A percentile compares a stretch with the other conserved stretches of the same genome.
Evolutionary conservation across 2,113 vertebrate genomes (phyloP).

Genomic region (Megaptera novaeangliae): DNA sequence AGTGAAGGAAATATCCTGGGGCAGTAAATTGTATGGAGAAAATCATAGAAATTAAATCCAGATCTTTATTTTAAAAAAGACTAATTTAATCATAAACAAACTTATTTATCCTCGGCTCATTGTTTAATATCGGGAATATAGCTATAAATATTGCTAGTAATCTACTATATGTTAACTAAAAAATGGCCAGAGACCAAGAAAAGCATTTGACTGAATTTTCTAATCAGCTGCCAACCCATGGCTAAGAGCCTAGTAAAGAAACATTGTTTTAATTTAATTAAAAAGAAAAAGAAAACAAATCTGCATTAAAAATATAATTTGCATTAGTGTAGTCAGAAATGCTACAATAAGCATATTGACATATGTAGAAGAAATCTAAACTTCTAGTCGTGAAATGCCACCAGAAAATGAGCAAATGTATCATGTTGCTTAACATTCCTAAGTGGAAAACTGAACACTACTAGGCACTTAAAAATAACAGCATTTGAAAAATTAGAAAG

Average conservation of each 20-base stretch:
- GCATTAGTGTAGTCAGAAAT: neutral
- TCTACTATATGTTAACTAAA: neutral
- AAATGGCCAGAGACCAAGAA: neutral
- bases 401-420: neutral
- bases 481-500: neutral
- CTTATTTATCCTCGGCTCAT: neutral
- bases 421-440: neutral
- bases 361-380: neutral
- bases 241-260: constrained; percentile 21
- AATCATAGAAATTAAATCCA: neutral
- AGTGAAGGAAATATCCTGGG: neutral
- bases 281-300: constrained; percentile 25
- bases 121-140: neutral
- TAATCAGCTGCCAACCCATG: neutral
- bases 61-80: neutral
- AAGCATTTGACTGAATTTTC: neutral
- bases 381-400: neutral
- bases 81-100: neutral
- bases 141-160: neutral
- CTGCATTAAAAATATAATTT: constrained; percentile 1
- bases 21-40: neutral
- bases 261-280: constrained; percentile 39
- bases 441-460: neutral
- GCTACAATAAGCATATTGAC: neutral
- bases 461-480: neutral